These are phyloP conservation scores for Phrynocephalus guinanensis DNA, from an alignment of 2,797 vertebrate genomes.

Conservation along the genomic window DNA sequence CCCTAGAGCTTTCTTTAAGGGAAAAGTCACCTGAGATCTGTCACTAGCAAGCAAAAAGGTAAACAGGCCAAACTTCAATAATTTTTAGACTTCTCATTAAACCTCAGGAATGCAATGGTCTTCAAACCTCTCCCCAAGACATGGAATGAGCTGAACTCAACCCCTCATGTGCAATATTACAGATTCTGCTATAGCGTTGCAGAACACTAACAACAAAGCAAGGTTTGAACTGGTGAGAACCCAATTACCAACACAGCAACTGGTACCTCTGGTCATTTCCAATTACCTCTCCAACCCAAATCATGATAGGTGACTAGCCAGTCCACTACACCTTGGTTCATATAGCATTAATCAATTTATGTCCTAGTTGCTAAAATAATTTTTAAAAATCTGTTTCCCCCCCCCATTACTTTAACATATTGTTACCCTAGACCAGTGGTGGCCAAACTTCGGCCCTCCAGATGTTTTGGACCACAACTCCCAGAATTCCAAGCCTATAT, in stretches of 20 bases:
- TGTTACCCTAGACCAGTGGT: too few relatives aligned
- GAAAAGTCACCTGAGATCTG: not conserved
- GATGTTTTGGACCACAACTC: too few relatives aligned
- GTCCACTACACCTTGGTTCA: too few relatives aligned
- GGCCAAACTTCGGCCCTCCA: too few relatives aligned
- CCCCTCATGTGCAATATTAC: not conserved
- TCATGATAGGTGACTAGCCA: too few relatives aligned
- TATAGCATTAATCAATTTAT: too few relatives aligned
- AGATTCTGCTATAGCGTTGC: not conserved
- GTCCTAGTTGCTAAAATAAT: not conserved
- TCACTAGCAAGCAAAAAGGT: not conserved
- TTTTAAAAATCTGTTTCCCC: not conserved
- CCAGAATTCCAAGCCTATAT: too few relatives aligned
- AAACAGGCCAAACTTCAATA: not conserved
- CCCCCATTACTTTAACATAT: not conserved
- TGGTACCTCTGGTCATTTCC: not conserved
- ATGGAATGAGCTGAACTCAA: too few relatives aligned
- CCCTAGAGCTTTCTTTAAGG: not conserved
- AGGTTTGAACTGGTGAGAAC: not conserved
- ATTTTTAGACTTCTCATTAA: not conserved
- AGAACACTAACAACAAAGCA: not conserved
- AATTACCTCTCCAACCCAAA: too few relatives aligned
- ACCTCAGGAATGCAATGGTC: not conserved
- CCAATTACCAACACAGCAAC: slow-evolving; percentile 1
- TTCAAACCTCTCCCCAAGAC: too few relatives aligned